Conservation (phyloP, 2,113 vertebrate species). For the Pycnonotus jocosus region DNA sequence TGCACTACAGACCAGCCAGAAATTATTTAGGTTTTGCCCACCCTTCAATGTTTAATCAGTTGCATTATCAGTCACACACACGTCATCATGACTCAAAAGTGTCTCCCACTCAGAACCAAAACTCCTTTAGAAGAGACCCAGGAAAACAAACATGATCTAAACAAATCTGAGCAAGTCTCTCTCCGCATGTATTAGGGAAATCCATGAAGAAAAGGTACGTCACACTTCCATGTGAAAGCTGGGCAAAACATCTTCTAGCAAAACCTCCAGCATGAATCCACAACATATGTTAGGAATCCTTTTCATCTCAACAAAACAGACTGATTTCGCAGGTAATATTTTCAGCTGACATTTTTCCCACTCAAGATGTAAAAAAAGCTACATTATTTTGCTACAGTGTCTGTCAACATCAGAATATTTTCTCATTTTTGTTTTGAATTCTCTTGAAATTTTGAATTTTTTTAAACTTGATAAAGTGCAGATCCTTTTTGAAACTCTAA, state of each 20-base stretch:
- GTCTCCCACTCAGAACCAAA: not conserved
- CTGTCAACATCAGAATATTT: not conserved
- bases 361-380: not conserved
- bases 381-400: not conserved
- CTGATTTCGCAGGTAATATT: not conserved
- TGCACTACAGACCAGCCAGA: not conserved
- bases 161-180: not conserved
- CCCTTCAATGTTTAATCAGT: constrained; percentile 32
- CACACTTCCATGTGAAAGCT: not conserved
- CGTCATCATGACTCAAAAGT: not conserved
- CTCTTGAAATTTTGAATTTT: not conserved
- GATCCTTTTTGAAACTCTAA: not conserved
- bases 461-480: not conserved
- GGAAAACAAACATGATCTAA: not conserved
- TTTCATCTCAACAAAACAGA: not conserved
- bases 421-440: not conserved
- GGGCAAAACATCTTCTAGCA: not conserved
- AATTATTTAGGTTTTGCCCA: constrained; percentile 34
- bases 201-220: not conserved
- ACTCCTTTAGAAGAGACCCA: not conserved
- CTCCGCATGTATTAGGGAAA: not conserved
- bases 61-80: constrained; percentile 12
- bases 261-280: not conserved
- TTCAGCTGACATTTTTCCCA: not conserved
- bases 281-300: not conserved